Evolutionary conservation across 2,888 invertebrate species (phyloP), one percentile per base, ranked within the genome.

Genomic region (Mesorhabditis belari): DNA sequence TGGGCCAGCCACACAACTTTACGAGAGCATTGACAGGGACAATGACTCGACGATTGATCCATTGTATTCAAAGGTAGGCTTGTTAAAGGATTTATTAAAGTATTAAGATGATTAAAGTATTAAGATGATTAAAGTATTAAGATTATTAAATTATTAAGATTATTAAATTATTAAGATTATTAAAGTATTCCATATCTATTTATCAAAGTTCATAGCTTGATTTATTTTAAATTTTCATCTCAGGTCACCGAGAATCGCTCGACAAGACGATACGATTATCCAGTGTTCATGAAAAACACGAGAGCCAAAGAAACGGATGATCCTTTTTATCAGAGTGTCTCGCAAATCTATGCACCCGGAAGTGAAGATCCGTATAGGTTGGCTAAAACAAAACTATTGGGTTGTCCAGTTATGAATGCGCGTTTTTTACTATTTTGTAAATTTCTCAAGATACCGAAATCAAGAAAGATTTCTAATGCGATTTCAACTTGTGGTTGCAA

Each of bases 321-420:
- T 25, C 63, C 69, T 2, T 58, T 77, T 5, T 77, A 77, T 60
- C 70, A 75, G 52, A 75, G 74, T 51, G 77, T 77, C n/a, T 77
- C 76, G 2, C 77, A 77, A 55, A 73, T 75, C 24, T 77, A 77
- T 63, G 75, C 71, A 5, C 69, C 66, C 17, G 68, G 65, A 2
- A 71, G 73, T 56, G 77, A 77, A 57, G 77, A 77, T 64, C 77
- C 77, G 6, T 77, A 77, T 61, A 74, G 73, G 74, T 73, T 49
- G 4, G 52, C 53, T 21, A 3, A 5, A 2, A 44, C 25, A 12
- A 0, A n/a, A n/a, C n/a, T n/a, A n/a, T n/a, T n/a, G n/a, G n/a
- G n/a, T n/a, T n/a, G n/a, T n/a, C n/a, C n/a, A n/a, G n/a, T n/a
- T n/a, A n/a, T n/a, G n/a, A n/a, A n/a, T n/a, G n/a, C n/a, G 35